Conservation (phyloP, 1,140 invertebrate species). For the Diachasmimorpha longicaudata region DNA sequence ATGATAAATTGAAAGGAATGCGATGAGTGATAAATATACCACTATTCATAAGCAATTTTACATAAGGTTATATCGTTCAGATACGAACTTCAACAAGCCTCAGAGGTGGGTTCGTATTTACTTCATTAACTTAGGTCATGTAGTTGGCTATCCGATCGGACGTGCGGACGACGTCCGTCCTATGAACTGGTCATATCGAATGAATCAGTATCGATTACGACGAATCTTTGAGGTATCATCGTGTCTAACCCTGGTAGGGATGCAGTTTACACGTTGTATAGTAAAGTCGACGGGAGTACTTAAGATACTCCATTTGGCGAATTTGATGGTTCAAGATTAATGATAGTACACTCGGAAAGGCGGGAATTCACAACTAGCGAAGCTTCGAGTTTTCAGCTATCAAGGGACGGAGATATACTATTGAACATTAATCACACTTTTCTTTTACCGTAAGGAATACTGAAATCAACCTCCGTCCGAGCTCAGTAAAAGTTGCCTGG, state of each 20-base stretch:
- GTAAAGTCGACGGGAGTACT: neutral
- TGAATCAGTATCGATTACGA: neutral
- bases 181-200: neutral
- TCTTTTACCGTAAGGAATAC: too few species aligned
- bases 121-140: constrained; percentile 32
- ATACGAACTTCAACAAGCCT: neutral
- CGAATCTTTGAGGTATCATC: neutral
- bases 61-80: neutral
- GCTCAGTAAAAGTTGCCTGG: too few species aligned
- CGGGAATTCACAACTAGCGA: neutral
- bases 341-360: neutral
- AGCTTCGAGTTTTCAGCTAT: neutral
- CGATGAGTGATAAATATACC: neutral
- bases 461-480: too few species aligned
- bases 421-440: too few species aligned
- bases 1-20: neutral
- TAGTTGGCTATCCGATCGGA: constrained; percentile 26
- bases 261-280: neutral
- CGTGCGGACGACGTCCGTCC: constrained; percentile 1
- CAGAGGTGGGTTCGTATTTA: constrained; percentile 22
- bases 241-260: neutral
- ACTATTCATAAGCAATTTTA: neutral
- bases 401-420: neutral
- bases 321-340: neutral
- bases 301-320: neutral